Evolutionary conservation across 2,888 invertebrate genomes (phyloP).

Genomic region (Pteria penguin): DNA sequence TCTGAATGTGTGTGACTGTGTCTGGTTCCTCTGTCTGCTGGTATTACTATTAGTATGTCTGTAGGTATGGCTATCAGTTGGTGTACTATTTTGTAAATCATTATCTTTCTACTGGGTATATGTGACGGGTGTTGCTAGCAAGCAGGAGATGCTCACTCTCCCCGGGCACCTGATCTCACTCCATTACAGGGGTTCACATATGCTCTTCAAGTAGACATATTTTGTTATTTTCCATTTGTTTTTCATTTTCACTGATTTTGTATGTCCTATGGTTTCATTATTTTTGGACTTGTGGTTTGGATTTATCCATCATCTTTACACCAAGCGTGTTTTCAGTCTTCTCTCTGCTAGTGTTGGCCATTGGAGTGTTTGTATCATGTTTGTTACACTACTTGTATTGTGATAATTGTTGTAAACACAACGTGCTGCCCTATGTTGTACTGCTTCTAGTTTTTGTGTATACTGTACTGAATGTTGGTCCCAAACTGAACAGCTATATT

Average conservation of each 20-base stretch:
- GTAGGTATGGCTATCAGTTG: background rate
- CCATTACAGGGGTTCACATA: too few species aligned
- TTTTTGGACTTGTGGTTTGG: too few species aligned
- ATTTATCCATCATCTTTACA: too few species aligned
- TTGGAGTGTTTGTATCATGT: background rate
- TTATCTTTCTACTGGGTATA: too few species aligned
- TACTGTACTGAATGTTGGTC: background rate
- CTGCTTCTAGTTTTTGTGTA: background rate
- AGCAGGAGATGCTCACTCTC: too few species aligned
- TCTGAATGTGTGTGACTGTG: background rate
- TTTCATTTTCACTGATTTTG: too few species aligned
- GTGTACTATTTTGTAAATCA: slow-evolving; percentile 16
- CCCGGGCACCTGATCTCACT: too few species aligned
- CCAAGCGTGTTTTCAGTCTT: background rate
- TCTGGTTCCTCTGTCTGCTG: slow-evolving; percentile 3
- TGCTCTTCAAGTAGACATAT: too few species aligned
- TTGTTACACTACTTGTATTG: slow-evolving; percentile 11
- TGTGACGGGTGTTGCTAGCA: too few species aligned
- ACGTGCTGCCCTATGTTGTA: slow-evolving; percentile 1
- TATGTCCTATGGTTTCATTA: too few species aligned
- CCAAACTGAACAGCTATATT: slow-evolving; percentile 12
- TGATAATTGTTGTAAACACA: slow-evolving; percentile 17
- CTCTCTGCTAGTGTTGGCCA: slow-evolving; percentile 1
- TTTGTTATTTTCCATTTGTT: too few species aligned
- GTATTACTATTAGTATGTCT: background rate